Evolutionary conservation across 2,113 vertebrate genomes (phyloP).

Genomic region (Serilophus lunatus): DNA sequence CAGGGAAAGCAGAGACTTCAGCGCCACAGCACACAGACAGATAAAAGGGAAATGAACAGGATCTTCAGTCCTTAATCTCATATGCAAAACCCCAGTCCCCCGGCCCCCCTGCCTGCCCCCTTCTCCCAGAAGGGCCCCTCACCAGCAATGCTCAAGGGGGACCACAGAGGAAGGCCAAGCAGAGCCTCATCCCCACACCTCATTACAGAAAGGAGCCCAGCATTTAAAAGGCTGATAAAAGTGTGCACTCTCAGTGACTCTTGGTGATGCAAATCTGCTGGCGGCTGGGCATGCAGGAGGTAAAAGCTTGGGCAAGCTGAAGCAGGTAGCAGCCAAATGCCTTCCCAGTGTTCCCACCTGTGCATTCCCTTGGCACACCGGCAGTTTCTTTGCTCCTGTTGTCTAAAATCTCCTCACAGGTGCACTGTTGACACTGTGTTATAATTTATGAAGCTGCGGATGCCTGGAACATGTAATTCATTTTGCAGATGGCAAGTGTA

Average conservation of each 20-base stretch:
- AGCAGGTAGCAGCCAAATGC: neutral
- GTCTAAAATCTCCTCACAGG: conserved; percentile 36
- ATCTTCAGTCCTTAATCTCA: conserved; percentile 50
- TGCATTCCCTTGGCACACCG: neutral
- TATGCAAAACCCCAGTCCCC: conserved; percentile 24
- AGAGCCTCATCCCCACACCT: neutral
- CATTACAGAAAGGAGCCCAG: neutral
- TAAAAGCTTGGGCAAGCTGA: neutral
- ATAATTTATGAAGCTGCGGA: conserved; percentile 50
- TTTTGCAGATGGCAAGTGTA: conserved; percentile 49
- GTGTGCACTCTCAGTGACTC: neutral
- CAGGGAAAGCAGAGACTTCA: conserved; percentile 57
- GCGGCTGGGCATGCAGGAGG: neutral
- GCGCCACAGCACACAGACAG: conserved; percentile 33
- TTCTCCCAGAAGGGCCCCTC: neutral
- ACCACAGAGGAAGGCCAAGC: neutral
- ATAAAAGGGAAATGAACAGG: conserved; percentile 52
- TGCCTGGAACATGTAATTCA: conserved; percentile 25
- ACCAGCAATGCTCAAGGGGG: neutral
- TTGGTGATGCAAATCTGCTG: neutral
- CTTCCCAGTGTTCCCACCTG: neutral
- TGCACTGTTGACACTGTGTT: conserved; percentile 36
- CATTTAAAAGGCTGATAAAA: neutral
- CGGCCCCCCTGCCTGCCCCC: neutral
- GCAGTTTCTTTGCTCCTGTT: neutral